A percentile compares a stretch with the other conserved stretches of the same genome.
phyloP scores from a whole-genome alignment of 1,140 invertebrate species.

The Dolichoris vasculosae region DNA sequence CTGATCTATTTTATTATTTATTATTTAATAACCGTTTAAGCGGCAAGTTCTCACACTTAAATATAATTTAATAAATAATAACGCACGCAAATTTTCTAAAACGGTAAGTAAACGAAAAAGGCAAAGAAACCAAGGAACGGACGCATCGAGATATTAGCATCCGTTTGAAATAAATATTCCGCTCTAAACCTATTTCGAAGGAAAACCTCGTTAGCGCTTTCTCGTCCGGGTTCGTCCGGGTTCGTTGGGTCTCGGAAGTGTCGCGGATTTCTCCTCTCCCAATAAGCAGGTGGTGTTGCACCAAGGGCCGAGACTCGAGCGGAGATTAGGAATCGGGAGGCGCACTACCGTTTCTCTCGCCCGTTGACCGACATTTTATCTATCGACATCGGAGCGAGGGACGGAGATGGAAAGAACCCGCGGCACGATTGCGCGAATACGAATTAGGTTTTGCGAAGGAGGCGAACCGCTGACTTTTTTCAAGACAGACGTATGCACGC shows the following conservation, averaged over 20 bases:
- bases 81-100: too few species aligned
- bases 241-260: background rate
- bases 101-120: too few species aligned
- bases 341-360: constrained; percentile 11
- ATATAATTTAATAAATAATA: too few species aligned
- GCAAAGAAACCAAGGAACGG: too few species aligned
- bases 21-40: too few species aligned
- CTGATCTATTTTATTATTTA: too few species aligned
- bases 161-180: too few species aligned
- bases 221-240: too few species aligned
- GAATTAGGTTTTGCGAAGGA: background rate
- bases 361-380: constrained; percentile 37
- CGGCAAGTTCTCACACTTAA: too few species aligned
- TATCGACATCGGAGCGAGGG: background rate
- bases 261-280: background rate
- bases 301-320: background rate
- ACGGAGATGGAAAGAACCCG: background rate
- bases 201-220: too few species aligned
- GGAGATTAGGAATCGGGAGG: background rate
- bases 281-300: background rate
- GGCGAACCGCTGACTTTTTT: background rate
- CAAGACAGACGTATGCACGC: background rate
- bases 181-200: too few species aligned
- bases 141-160: too few species aligned
- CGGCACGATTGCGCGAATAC: background rate